Evolutionary conservation across 2,888 invertebrate genomes (phyloP).

Genomic region (Labia minor): DNA sequence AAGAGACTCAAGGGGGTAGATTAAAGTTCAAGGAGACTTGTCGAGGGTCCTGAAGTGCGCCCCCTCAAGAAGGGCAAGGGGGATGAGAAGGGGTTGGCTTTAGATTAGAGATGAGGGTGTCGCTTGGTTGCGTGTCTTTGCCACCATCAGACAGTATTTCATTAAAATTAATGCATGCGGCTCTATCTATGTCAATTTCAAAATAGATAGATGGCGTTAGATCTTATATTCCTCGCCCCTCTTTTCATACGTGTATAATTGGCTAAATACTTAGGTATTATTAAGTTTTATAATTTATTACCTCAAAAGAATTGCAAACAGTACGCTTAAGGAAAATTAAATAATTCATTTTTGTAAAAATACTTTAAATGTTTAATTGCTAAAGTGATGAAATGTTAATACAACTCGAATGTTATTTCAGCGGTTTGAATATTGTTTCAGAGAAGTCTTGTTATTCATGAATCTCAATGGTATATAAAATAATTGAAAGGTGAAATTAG

Average conservation of each 20-base stretch:
- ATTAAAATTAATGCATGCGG: conserved; percentile 13
- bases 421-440: no score
- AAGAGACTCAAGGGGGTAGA: conserved; percentile 7
- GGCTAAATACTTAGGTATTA: not conserved
- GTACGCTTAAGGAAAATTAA: no score
- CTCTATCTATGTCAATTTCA: conserved; percentile 7
- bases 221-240: no score
- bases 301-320: no score
- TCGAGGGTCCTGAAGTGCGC: conserved; percentile 13
- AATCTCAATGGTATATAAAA: no score
- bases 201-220: not conserved
- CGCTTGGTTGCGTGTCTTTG: not conserved
- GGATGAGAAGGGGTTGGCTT: not conserved
- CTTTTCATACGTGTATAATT: not conserved
- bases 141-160: conserved; percentile 4
- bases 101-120: conserved; percentile 1
- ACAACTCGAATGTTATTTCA: no score
- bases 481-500: no score
- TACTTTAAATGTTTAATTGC: no score
- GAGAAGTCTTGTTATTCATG: no score
- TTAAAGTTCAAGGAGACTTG: conserved; percentile 13
- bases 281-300: no score
- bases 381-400: no score
- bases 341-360: no score
- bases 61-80: not conserved